Evolutionary conservation across 64 coral and sea anemone genomes (phyloP), one percentile per base, ranked within the genome.

Genomic region (Pocillopora verrucosa): DNA sequence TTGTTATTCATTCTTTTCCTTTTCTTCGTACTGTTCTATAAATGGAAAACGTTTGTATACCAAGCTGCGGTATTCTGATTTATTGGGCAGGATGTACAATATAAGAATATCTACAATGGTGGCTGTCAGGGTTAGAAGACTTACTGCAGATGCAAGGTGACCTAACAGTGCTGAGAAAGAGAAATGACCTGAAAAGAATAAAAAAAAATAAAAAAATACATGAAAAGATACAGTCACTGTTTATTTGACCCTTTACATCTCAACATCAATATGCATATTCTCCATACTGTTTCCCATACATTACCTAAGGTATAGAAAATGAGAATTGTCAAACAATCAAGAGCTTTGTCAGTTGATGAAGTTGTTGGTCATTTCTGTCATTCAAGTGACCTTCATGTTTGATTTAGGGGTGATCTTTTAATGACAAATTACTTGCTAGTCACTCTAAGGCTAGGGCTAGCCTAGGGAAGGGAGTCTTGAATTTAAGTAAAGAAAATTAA

Each of bases 91-190:
- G 30, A 98, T 56, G 67, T 98, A 98, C 4, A 98, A 57, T 1
- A 88, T 76, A 36, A 91, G 73, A 0, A 80, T 74, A n/a, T 98
- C 96, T 11, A 98, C 96, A 76, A 98, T 95, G 34, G 96, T 95
- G 34, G 96, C 96, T 45, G 96, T 93, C 70, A 98, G 56, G 41
- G 96, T 98, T 41, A 98, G 88, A 36, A 98, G 78, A 10, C 96
- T 87, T 74, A 95, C 93, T 74, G 87, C 96, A 88, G 96, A 92
- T 20, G 88, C 93, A 35, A 98, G 83, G 59, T 91, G 94, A 9
- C 93, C 11, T 15, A 95, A 72, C 61, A 98, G 72, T 10, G 93
- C 86, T 36, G 96, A 35, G 24, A 98, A 82, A 30, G 96, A 98
- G 67, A 98, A 95, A 41, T 89, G 82, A 75, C 96, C 96, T 95